These are phyloP conservation scores for Piscicola geometra DNA, from an alignment of 2,888 invertebrate genomes.

Conservation along the genomic window DNA sequence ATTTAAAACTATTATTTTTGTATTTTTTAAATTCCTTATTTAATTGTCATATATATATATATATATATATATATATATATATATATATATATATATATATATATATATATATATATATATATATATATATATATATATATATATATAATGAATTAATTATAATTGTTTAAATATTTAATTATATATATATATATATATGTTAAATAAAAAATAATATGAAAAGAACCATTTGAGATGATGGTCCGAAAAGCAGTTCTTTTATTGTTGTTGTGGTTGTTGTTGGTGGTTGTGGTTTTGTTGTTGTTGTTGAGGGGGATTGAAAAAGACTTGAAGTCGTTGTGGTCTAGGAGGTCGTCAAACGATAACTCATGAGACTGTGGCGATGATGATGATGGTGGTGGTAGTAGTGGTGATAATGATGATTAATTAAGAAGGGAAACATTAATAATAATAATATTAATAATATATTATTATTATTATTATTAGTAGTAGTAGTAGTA, in stretches of 20 bases:
- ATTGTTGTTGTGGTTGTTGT: background rate
- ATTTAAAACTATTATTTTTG: no score
- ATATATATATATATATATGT: no score
- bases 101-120: no score
- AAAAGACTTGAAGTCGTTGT: slow-evolving; percentile 2
- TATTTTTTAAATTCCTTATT: no score
- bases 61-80: no score
- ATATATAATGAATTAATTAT: no score
- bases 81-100: no score
- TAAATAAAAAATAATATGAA: background rate
- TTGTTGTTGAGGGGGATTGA: slow-evolving; percentile 1
- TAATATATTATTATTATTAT: background rate
- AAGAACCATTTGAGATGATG: background rate
- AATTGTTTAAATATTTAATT: no score
- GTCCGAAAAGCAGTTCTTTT: background rate
- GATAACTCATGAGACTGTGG: background rate
- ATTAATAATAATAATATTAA: slow-evolving; percentile 8
- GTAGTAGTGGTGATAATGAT: no score
- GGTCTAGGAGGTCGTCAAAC: slow-evolving; percentile 3
- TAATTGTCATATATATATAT: no score
- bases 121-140: no score
- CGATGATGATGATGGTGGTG: no score
- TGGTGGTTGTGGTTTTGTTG: background rate
- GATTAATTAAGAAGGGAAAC: slow-evolving; percentile 1
- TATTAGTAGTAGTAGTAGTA: background rate